These are phyloP conservation scores for Baccha elongata DNA, from an alignment of 2,888 invertebrate species.

Conservation along the genomic window DNA sequence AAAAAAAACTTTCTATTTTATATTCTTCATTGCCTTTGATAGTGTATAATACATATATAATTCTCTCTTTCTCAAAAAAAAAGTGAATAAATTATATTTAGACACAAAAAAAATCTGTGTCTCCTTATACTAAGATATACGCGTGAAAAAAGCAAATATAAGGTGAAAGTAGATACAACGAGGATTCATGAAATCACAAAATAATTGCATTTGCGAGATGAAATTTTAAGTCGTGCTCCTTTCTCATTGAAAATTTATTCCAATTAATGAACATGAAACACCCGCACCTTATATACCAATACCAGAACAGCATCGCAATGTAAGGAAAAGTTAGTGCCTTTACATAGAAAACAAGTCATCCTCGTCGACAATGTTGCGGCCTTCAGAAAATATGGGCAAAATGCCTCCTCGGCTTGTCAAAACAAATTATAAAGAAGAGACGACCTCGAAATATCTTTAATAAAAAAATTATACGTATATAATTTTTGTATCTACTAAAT, in stretches of 20 bases:
- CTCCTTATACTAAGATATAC: no score
- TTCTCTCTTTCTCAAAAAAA: slow-evolving; percentile 15
- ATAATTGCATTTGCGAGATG: slow-evolving; percentile 62
- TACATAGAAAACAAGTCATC: not conserved
- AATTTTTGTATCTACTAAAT: not conserved
- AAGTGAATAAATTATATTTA: slow-evolving; percentile 61
- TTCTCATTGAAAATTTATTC: slow-evolving; percentile 58
- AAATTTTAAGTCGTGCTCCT: slow-evolving; percentile 17
- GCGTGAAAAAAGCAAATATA: not conserved
- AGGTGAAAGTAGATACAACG: not conserved
- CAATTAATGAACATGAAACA: slow-evolving; percentile 63
- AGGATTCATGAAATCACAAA: slow-evolving; percentile 43
- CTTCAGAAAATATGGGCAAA: slow-evolving; percentile 4
- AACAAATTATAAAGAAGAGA: slow-evolving; percentile 59
- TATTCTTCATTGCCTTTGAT: slow-evolving; percentile 30
- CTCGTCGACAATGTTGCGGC: not conserved
- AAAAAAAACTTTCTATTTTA: slow-evolving; percentile 35
- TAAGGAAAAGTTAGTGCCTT: slow-evolving; percentile 14
- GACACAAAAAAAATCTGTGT: not conserved
- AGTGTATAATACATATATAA: slow-evolving; percentile 1
- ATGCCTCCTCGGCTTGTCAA: slow-evolving; percentile 51
- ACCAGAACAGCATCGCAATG: slow-evolving; percentile 20
- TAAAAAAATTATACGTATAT: slow-evolving; percentile 1
- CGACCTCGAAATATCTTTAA: slow-evolving; percentile 23
- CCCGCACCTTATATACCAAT: no score